Percentiles rank a stretch among this genome's conserved stretches.
phyloP scores from a whole-genome alignment of 2,113 vertebrate species.

The Burhinus oedicnemus region DNA sequence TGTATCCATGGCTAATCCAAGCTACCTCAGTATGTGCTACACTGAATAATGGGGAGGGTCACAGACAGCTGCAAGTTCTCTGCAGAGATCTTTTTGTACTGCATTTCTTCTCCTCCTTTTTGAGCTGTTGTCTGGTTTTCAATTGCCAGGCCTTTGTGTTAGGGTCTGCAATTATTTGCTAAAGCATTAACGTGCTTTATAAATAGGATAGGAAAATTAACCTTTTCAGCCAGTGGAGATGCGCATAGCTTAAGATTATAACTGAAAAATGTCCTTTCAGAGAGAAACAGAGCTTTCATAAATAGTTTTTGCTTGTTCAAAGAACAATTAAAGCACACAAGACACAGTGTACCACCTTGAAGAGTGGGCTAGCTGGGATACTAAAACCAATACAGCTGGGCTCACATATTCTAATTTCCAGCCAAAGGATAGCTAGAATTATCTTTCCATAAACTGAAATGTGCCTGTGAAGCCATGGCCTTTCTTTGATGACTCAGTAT shows the following conservation, averaged over 20 bases:
- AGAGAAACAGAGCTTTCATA: background rate
- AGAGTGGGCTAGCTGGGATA: background rate
- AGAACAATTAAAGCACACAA: background rate
- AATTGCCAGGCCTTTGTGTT: background rate
- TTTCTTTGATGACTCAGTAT: background rate
- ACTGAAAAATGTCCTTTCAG: background rate
- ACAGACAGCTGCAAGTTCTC: background rate
- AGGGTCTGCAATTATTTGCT: background rate
- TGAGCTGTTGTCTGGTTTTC: background rate
- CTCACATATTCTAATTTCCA: background rate
- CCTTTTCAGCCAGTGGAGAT: background rate
- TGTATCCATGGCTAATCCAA: background rate
- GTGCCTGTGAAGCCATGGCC: background rate
- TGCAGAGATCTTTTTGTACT: background rate
- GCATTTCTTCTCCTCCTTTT: background rate
- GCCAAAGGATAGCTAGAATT: background rate
- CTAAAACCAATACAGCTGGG: background rate
- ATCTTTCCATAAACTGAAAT: background rate
- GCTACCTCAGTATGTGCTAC: background rate
- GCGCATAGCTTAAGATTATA: background rate
- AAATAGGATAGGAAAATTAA: background rate
- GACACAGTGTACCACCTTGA: background rate
- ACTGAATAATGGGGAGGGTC: background rate
- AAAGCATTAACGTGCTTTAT: background rate
- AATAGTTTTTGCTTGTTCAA: background rate